Evolutionary conservation across 2,888 invertebrate genomes (phyloP).

Genomic region (Leptinotarsa haldemani): DNA sequence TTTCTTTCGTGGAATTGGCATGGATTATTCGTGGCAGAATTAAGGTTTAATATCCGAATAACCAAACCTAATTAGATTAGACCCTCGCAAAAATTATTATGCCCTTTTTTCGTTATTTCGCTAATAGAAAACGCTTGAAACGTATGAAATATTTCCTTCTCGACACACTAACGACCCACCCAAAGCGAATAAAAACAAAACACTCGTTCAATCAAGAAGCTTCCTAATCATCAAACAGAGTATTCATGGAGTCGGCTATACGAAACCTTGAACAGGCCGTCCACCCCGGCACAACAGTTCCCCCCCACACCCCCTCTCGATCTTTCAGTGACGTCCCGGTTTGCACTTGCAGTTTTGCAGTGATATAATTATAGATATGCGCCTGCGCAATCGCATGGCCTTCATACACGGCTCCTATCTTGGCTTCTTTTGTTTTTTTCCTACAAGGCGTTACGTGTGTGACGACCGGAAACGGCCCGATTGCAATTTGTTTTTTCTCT

Average conservation of each 20-base stretch:
- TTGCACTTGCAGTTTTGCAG: slow-evolving; percentile 56
- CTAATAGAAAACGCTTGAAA: not conserved
- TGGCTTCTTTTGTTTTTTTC: slow-evolving; percentile 38
- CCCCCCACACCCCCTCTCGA: slow-evolving; percentile 29
- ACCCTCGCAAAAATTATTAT: not conserved
- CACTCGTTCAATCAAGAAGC: slow-evolving; percentile 8
- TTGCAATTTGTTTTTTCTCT: slow-evolving; percentile 46
- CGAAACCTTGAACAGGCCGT: slow-evolving; percentile 49
- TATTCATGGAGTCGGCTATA: slow-evolving; percentile 26
- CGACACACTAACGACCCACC: slow-evolving; percentile 4
- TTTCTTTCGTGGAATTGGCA: no score
- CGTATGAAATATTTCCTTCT: not conserved
- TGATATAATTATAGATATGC: slow-evolving; percentile 62
- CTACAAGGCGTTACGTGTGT: slow-evolving; percentile 45
- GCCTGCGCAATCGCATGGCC: slow-evolving; percentile 53
- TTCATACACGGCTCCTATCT: slow-evolving; percentile 35
- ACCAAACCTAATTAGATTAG: no score
- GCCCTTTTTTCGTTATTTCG: not conserved
- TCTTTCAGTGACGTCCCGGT: slow-evolving; percentile 40
- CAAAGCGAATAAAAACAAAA: not conserved
- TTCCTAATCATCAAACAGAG: slow-evolving; percentile 22
- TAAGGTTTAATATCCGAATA: no score
- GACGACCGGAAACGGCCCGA: slow-evolving; percentile 55
- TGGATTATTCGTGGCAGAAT: no score
- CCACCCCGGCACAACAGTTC: slow-evolving; percentile 43